Conservation (phyloP, 2,113 vertebrate species). For the Scomber japonicus region DNA sequence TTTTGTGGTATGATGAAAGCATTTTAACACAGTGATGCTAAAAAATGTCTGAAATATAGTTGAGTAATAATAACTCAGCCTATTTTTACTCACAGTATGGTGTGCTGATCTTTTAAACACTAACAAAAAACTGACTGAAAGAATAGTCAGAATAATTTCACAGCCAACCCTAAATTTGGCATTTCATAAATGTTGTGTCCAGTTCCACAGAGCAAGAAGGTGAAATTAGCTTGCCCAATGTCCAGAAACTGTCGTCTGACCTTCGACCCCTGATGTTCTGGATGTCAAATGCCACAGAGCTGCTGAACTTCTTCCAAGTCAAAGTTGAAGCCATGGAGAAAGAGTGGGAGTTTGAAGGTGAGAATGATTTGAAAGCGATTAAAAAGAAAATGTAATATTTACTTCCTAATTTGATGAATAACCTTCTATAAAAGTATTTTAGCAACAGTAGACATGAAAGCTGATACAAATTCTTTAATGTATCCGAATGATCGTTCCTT, state of each 20-base stretch:
- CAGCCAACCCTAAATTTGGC: conserved; percentile 47
- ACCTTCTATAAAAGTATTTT: no score
- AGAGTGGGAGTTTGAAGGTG: conserved; percentile 94
- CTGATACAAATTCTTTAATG: conserved; percentile 8
- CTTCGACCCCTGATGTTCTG: conserved; percentile 93
- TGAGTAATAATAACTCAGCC: conserved; percentile 51
- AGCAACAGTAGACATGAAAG: neutral
- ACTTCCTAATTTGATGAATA: no score
- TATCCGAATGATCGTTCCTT: conserved; percentile 27
- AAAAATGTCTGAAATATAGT: conserved; percentile 49
- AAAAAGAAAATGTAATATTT: no score
- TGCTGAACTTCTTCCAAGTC: conserved; percentile 93
- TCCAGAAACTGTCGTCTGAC: conserved; percentile 89
- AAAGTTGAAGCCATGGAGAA: conserved; percentile 92
- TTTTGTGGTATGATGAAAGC: conserved; percentile 68
- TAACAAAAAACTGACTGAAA: conserved; percentile 44
- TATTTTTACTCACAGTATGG: conserved; percentile 61
- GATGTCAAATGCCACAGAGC: conserved; percentile 96
- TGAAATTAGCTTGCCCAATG: conserved; percentile 82
- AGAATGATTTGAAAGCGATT: conserved; percentile 51
- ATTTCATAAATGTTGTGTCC: conserved; percentile 52
- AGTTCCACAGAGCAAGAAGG: conserved; percentile 86
- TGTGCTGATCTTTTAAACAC: conserved; percentile 20
- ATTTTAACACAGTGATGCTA: conserved; percentile 46
- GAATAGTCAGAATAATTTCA: conserved; percentile 57